Percentiles rank a stretch among this genome's conserved stretches.
Evolutionary conservation across 2,888 invertebrate species (phyloP).

Genomic region (Glaucopsyche alexis): DNA sequence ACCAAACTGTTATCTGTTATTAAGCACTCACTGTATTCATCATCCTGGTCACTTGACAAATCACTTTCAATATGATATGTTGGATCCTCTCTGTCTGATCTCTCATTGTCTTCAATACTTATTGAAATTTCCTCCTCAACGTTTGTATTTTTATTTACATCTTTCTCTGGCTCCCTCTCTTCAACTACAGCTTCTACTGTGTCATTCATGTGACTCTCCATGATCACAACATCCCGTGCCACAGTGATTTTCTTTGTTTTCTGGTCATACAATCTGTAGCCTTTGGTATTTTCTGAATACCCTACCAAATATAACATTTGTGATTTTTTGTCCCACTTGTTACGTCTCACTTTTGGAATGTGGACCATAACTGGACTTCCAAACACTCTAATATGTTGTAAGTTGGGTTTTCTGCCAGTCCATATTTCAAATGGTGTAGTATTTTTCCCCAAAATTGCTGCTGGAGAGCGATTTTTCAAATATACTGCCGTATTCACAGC

Average conservation of each 20-base stretch:
- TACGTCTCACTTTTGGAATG: no score
- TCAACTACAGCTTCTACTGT: slow-evolving; percentile 26
- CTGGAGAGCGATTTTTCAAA: no score
- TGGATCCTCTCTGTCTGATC: neutral
- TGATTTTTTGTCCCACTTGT: no score
- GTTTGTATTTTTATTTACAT: neutral
- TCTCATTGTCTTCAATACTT: slow-evolving; percentile 9
- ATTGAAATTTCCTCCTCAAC: neutral
- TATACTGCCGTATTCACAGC: no score
- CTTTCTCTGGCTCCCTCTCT: slow-evolving; percentile 27
- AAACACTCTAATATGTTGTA: no score
- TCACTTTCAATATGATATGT: slow-evolving; percentile 26
- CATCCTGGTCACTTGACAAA: slow-evolving; percentile 24
- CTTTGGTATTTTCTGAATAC: slow-evolving; percentile 23
- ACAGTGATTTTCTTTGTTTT: slow-evolving; percentile 23
- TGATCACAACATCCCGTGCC: slow-evolving; percentile 24
- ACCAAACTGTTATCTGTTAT: slow-evolving; percentile 3
- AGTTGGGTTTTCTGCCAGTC: no score
- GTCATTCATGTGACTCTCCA: slow-evolving; percentile 19
- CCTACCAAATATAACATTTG: no score
- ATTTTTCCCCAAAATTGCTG: no score
- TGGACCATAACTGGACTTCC: no score
- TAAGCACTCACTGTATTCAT: slow-evolving; percentile 25
- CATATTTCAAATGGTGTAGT: no score
- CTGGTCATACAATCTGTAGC: slow-evolving; percentile 21